These are phyloP conservation scores for Anoplopoma fimbria DNA, from an alignment of 2,113 vertebrate species.

Conservation along the genomic window DNA sequence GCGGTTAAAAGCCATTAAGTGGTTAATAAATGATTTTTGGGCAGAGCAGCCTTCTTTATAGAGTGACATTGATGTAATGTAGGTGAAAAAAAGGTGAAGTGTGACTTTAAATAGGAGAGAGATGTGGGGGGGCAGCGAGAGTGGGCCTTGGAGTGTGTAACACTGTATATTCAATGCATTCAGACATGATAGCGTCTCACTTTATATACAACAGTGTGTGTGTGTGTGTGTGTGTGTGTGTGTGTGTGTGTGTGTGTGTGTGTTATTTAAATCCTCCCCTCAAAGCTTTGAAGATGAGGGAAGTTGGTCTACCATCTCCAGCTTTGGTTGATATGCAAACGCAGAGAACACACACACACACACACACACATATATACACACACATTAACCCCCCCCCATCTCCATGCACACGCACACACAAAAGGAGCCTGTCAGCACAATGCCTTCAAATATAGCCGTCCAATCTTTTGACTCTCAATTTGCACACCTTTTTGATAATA, in stretches of 20 bases:
- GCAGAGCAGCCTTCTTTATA: constrained; percentile 17
- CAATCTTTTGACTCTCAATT: constrained; percentile 83
- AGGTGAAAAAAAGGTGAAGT: constrained; percentile 53
- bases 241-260: constrained; percentile 41
- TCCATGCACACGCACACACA: background rate
- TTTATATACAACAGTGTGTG: constrained; percentile 57
- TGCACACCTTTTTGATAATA: constrained; percentile 83
- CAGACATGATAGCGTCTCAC: constrained; percentile 69
- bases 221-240: constrained; percentile 37
- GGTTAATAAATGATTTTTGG: background rate
- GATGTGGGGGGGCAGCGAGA: constrained; percentile 24
- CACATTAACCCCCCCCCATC: constrained; percentile 41
- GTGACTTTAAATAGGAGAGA: constrained; percentile 27
- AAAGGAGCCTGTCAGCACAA: constrained; percentile 74
- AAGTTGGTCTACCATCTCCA: constrained; percentile 69
- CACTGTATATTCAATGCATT: constrained; percentile 68
- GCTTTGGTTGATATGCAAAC: constrained; percentile 75
- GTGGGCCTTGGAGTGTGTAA: constrained; percentile 53
- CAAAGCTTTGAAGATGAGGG: constrained; percentile 74
- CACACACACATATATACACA: constrained; percentile 58
- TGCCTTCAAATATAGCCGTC: constrained; percentile 80
- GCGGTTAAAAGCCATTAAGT: background rate
- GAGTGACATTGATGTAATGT: constrained; percentile 61
- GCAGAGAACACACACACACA: constrained; percentile 54
- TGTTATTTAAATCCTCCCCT: constrained; percentile 63